Base-by-base conservation (phyloP, 2,797 vertebrate species). In the Chiroxiphia lanceolata region DNA sequence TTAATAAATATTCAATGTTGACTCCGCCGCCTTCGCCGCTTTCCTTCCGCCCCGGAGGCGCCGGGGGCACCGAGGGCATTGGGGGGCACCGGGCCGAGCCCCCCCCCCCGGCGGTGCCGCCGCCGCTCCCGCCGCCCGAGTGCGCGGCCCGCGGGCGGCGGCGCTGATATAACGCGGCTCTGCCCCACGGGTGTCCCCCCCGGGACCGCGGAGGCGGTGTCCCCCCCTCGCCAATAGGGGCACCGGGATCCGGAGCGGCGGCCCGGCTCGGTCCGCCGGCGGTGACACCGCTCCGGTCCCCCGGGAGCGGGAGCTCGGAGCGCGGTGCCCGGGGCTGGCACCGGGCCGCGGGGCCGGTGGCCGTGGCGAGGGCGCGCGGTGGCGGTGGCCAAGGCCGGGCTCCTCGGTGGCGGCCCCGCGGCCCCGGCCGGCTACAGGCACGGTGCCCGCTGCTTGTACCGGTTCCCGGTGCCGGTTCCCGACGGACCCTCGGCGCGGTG, bases 1-100 rank as follows among this genome's bases (percentile, higher is more conserved):
- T 97, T 97, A 97, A 97, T 97, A 96, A 97, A 97, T 97, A 97
- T 97, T 97, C 94, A 94, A 95, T 96, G 97, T 94, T 94, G 80
- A 95, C 70, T 96, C 94, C 93, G 95, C 83, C 91, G 96, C 91
- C 31, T 97, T 96, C 91, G 79, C 92, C 93, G 83, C 94, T 90
- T 97, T 92, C 87, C 92, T 97, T 95, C 77, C 85, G 45, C 65
- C 45, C 76, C 75, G 79, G 68, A 31, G 64, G 64, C 44, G 71
- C 56, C 48, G 69, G 34, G 68, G 40, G 59, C 59, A 61, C 59
- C 38, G 59, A 38, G 64, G 51, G 44, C 40, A 61, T 18, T 10
- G 36, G 42, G 40, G 51, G 63, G 27, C 51, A 72, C 42, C 45
- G 86, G 82, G 5, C 20, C 20, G 48, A 59, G 3, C n/a, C n/a